Percentiles rank a stretch among this genome's conserved stretches.
Evolutionary conservation across 2,113 vertebrate species (phyloP).

Genomic region (Clarias batrachus): DNA sequence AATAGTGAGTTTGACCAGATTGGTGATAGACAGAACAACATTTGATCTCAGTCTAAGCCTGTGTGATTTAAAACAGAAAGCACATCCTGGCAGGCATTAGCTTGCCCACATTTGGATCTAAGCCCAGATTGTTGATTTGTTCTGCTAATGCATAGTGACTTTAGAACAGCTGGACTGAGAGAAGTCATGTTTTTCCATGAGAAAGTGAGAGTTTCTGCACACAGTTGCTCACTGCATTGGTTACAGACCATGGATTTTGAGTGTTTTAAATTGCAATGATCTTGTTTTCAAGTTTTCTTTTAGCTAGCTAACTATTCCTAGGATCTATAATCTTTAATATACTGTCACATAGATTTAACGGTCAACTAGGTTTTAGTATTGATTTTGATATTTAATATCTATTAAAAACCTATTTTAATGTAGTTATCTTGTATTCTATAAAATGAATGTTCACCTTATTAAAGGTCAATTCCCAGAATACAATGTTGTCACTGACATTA

Average conservation of each 20-base stretch:
- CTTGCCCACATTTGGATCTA: conserved; percentile 36
- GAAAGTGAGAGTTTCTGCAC: conserved; percentile 35
- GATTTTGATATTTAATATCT: not conserved
- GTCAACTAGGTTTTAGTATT: not conserved
- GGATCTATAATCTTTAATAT: not conserved
- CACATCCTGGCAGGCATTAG: conserved; percentile 1
- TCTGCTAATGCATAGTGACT: conserved; percentile 29
- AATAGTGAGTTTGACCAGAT: conserved; percentile 8
- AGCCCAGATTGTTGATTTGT: conserved; percentile 40
- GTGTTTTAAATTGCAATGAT: not conserved
- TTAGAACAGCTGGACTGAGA: conserved; percentile 58
- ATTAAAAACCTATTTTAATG: not conserved
- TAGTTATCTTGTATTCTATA: not conserved
- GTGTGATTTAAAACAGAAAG: conserved; percentile 17
- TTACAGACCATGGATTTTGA: not conserved
- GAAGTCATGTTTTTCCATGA: conserved; percentile 52
- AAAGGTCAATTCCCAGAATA: not conserved
- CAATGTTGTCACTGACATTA: not conserved
- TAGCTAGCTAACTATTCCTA: not conserved
- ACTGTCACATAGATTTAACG: not conserved
- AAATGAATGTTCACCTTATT: not conserved
- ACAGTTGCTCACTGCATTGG: not conserved
- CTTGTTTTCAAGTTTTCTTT: not conserved
- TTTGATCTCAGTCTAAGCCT: conserved; percentile 10
- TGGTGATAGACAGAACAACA: conserved; percentile 15